These are phyloP conservation scores for Macaria notata DNA, from an alignment of 2,888 invertebrate genomes.

Conservation along the genomic window DNA sequence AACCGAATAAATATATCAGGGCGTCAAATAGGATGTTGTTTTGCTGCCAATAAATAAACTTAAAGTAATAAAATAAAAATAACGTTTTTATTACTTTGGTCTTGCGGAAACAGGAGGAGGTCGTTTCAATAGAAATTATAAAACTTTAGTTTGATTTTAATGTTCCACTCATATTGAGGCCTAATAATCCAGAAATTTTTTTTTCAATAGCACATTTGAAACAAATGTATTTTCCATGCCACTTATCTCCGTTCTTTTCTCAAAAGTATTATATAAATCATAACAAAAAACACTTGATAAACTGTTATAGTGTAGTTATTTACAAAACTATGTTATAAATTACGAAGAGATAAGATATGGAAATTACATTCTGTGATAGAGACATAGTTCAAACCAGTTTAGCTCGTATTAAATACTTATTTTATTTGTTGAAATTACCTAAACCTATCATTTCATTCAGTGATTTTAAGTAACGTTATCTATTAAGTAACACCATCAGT, in stretches of 20 bases:
- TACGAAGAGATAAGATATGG: constrained; percentile 48
- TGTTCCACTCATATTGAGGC: constrained; percentile 64
- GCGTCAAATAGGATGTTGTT: constrained; percentile 64
- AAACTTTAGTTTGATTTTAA: constrained; percentile 47
- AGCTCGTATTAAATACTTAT: too few relatives aligned
- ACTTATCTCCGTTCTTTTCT: constrained; percentile 3
- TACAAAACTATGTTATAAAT: not conserved
- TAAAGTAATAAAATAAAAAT: constrained; percentile 48
- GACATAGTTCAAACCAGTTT: too few relatives aligned
- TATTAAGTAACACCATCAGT: too few relatives aligned
- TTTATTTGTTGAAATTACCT: not conserved
- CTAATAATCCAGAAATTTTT: constrained; percentile 18
- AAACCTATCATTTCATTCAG: not conserved
- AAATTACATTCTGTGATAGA: constrained; percentile 49
- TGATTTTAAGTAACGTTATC: too few relatives aligned
- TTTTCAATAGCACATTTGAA: constrained; percentile 1
- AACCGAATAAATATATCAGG: constrained; percentile 59
- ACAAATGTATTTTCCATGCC: constrained; percentile 64
- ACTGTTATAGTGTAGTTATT: constrained; percentile 1
- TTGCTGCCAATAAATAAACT: constrained; percentile 34
- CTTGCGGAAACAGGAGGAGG: constrained; percentile 79
- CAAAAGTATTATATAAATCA: not conserved
- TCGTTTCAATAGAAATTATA: constrained; percentile 50
- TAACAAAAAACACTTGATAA: not conserved
- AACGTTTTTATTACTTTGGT: constrained; percentile 47